Evolutionary conservation across 92 coral and sea anemone species (phyloP).

Genomic region (Porites divaricata): DNA sequence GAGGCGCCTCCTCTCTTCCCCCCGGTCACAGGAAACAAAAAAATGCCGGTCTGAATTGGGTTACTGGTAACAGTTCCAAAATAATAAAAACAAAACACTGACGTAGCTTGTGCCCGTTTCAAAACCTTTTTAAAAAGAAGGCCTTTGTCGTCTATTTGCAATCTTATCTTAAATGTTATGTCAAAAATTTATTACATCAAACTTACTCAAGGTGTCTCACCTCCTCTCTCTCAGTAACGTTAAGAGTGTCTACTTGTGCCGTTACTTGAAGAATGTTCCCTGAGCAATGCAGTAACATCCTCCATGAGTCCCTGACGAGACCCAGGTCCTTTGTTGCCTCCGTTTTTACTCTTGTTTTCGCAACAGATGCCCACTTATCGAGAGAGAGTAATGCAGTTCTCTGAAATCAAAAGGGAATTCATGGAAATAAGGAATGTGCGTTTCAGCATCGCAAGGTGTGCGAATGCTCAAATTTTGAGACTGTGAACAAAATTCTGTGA

Average conservation of each 20-base stretch:
- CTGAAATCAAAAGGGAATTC: background rate
- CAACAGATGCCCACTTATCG: background rate
- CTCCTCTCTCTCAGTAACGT: background rate
- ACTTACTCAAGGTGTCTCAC: background rate
- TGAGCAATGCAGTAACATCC: slow-evolving; percentile 5
- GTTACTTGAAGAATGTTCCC: slow-evolving; percentile 31
- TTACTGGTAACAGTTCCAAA: no score
- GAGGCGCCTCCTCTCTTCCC: no score
- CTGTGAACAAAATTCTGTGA: no score
- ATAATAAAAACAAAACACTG: no score
- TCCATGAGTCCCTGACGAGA: slow-evolving; percentile 18
- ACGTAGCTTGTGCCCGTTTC: no score
- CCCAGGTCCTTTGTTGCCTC: slow-evolving; percentile 5
- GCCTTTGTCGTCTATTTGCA: no score
- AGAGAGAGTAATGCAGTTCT: background rate
- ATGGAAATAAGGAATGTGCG: background rate
- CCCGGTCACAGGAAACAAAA: no score
- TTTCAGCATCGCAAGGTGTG: background rate
- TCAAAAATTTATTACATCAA: no score
- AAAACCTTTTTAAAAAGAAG: no score
- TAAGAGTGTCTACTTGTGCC: background rate
- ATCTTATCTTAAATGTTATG: no score
- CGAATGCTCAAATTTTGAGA: no score
- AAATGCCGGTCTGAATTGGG: no score
- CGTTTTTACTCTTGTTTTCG: background rate